Percentiles rank a stretch among this genome's conserved stretches.
phyloP scores from a whole-genome alignment of 1,140 invertebrate genomes.

The Thaumetopoea pityocampa region DNA sequence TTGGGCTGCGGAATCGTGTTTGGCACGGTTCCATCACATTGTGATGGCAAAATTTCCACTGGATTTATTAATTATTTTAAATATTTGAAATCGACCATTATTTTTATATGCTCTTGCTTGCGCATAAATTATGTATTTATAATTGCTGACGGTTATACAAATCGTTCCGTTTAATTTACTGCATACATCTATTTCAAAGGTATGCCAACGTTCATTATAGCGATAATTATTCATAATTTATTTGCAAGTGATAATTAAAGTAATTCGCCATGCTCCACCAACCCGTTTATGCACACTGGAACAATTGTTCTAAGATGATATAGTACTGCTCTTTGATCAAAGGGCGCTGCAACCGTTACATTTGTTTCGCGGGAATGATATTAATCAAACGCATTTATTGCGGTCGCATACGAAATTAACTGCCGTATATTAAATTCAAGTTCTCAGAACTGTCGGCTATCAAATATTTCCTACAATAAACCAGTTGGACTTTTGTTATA shows the following conservation, averaged over 20 bases:
- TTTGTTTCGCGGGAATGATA: slow-evolving; percentile 60
- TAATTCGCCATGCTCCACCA: slow-evolving; percentile 43
- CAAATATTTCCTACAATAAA: slow-evolving; percentile 71
- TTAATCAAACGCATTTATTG: slow-evolving; percentile 70
- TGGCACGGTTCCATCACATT: slow-evolving; percentile 40
- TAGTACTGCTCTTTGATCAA: slow-evolving; percentile 58
- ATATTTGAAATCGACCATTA: slow-evolving; percentile 8
- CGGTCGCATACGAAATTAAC: slow-evolving; percentile 62
- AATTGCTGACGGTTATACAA: too few species aligned
- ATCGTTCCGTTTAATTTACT: slow-evolving; percentile 10
- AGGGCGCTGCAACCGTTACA: slow-evolving; percentile 44
- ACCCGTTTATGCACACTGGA: slow-evolving; percentile 29
- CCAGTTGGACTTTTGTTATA: slow-evolving; percentile 41
- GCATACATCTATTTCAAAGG: not conserved
- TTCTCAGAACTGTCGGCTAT: slow-evolving; percentile 63
- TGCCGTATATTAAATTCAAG: slow-evolving; percentile 57
- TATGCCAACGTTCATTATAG: slow-evolving; percentile 17
- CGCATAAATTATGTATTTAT: too few species aligned
- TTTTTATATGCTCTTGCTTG: too few species aligned
- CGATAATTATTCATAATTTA: slow-evolving; percentile 11
- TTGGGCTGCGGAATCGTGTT: slow-evolving; percentile 37
- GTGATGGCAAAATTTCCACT: slow-evolving; percentile 35
- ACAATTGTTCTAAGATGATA: slow-evolving; percentile 56
- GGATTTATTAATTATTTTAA: slow-evolving; percentile 21
- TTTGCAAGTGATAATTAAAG: slow-evolving; percentile 10